A percentile compares a stretch with the other conserved stretches of the same genome.
These are phyloP conservation scores for Thalpophila matura DNA, from an alignment of 2,888 invertebrate genomes.

Conservation along the genomic window DNA sequence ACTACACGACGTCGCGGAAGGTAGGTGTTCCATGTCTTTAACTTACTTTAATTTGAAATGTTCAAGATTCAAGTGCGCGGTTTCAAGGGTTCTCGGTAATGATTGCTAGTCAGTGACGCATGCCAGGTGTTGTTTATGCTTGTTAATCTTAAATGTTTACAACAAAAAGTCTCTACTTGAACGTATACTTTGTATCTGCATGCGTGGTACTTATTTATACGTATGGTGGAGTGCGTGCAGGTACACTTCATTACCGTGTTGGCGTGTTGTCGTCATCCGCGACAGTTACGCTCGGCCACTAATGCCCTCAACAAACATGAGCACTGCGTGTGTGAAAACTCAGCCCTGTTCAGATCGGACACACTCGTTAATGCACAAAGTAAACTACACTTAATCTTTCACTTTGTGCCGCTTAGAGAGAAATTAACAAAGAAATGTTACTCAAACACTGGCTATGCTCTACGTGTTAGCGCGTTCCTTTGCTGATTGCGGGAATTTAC, in stretches of 20 bases:
- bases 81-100: constrained; percentile 75
- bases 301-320: constrained; percentile 79
- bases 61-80: constrained; percentile 64
- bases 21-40: constrained; percentile 84
- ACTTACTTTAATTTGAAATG: constrained; percentile 86
- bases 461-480: constrained; percentile 76
- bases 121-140: constrained; percentile 62
- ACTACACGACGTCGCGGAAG: constrained; percentile 80
- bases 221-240: constrained; percentile 37
- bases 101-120: constrained; percentile 75
- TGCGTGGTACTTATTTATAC: constrained; percentile 47
- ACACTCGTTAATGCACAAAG: constrained; percentile 79
- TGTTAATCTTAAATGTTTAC: constrained; percentile 73
- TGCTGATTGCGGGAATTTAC: constrained; percentile 73
- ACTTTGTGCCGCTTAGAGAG: constrained; percentile 85
- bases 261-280: constrained; percentile 68
- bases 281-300: constrained; percentile 82
- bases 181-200: constrained; percentile 60
- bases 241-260: constrained; percentile 57
- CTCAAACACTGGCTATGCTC: constrained; percentile 77
- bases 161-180: constrained; percentile 60
- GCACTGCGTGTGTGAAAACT: constrained; percentile 84
- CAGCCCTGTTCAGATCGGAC: constrained; percentile 82
- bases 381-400: constrained; percentile 86
- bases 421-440: constrained; percentile 85